Evolutionary conservation across 2,113 vertebrate genomes (phyloP).

Genomic region (Enhydra lutris): DNA sequence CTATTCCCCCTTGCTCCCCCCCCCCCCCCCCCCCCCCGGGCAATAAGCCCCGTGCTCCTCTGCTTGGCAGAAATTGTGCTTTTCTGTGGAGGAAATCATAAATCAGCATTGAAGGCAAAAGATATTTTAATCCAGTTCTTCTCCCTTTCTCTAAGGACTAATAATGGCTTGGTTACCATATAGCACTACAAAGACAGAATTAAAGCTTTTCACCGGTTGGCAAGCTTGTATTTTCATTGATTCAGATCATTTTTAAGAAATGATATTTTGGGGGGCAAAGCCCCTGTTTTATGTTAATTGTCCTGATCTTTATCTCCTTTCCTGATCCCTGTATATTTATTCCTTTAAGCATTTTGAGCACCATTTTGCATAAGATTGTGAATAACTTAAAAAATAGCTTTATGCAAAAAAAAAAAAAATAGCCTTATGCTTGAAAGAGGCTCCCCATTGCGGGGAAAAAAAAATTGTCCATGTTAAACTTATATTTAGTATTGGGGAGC

Average conservation of each 20-base stretch:
- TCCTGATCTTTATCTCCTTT: background rate
- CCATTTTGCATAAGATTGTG: background rate
- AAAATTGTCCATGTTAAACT: background rate
- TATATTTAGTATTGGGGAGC: background rate
- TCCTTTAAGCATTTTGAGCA: background rate
- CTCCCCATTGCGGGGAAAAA: background rate
- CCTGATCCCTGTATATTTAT: background rate
- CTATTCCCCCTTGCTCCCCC: accelerated
- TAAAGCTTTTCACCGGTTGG: background rate
- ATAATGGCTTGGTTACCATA: background rate
- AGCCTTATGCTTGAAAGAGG: constrained; percentile 6
- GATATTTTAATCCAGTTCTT: constrained; percentile 46
- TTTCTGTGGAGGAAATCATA: constrained; percentile 65
- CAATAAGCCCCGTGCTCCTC: constrained; percentile 49
- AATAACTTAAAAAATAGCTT: background rate
- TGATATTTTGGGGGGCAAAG: background rate
- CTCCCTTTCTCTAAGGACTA: background rate
- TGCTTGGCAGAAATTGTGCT: constrained; percentile 51
- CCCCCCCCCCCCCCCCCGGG: background rate
- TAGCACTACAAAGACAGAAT: background rate
- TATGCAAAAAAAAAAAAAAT: background rate
- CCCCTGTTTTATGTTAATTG: background rate
- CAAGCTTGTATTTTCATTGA: background rate
- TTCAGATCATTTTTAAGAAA: background rate
- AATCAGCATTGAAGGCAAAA: constrained; percentile 56